Base-by-base conservation (phyloP, 1,140 invertebrate genomes). In the Brachionus asplanchnoidis region DNA sequence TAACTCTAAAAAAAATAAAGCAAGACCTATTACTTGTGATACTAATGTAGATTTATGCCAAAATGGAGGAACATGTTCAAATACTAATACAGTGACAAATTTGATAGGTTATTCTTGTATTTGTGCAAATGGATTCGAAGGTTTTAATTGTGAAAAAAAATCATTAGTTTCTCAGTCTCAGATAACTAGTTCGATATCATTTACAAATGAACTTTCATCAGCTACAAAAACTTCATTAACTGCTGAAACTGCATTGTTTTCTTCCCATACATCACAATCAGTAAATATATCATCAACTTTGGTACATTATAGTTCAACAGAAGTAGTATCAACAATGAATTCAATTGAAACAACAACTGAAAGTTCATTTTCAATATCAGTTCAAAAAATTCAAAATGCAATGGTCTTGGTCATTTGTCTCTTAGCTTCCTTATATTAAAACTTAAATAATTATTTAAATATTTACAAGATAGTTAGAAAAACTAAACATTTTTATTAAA, bases 51-150 rank as follows among this genome's bases (percentile, higher is more conserved):
- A 26, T 50, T 14, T 77, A 14, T 77, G 73, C 46, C 20, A 36
- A 26, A 77, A 77, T 50, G 73, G 73, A 11, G 73, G 73, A 28
- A 50, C 73, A n/a, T 77, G 73, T 77, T 26, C 44, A 50, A 77
- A 77, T 26, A 50, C 32, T 14, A 46, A 32, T 26, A 17, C 9
- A 50, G 9, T 36, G 6, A 50, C 73, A 5, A 77, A 23, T 50
- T 26, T 73, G 4, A 20, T 73, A 73, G 36, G 68, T n/a, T 73
- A 73, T 42, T 20, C 68, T 8, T 73, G 68, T 17, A 17, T 42
- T n/a, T 73, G 68, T 42, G n/a, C 14, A 42, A 8, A 17, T 36
- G 40, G 40, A 20, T 73, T 20, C 44, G 17, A 20, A 11, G 68
- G 68, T 2, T 73, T 42, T 20, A 73, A 73, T 42, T 73, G 68